These are phyloP conservation scores for Alentia gelatinosa DNA, from an alignment of 2,888 invertebrate genomes.

Conservation along the genomic window DNA sequence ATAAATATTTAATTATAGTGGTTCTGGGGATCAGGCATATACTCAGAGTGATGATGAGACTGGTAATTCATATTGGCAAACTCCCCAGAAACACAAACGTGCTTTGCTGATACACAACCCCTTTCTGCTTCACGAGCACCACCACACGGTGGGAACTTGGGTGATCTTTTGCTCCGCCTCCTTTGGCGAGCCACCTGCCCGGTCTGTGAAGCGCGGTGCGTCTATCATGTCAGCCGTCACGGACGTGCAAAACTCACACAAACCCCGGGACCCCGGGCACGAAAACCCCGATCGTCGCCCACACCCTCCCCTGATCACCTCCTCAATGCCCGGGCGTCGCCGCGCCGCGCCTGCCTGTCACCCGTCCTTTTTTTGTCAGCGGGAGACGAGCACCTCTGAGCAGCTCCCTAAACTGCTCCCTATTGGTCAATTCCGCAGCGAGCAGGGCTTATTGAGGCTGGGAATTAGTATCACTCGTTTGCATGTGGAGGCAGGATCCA, in stretches of 20 bases:
- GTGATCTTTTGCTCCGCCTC: background rate
- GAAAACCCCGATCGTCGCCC: conserved; percentile 1
- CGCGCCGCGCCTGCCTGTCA: background rate
- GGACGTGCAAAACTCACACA: background rate
- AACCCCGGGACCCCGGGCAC: background rate
- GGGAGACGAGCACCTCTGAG: background rate
- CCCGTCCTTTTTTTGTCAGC: background rate
- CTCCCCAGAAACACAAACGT: no score
- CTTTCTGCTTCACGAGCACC: no score
- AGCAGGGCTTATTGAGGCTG: background rate
- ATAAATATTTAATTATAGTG: no score
- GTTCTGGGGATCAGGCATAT: no score
- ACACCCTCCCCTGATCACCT: background rate
- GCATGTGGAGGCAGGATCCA: conserved; percentile 33
- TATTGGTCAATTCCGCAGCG: conserved; percentile 31
- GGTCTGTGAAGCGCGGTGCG: background rate
- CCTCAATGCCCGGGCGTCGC: background rate
- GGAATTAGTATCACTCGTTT: conserved; percentile 41
- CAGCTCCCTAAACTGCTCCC: conserved; percentile 15
- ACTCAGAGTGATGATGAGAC: no score
- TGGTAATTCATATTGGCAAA: no score
- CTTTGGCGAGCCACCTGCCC: background rate
- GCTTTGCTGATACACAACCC: no score
- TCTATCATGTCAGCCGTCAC: background rate
- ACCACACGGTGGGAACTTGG: background rate